These are phyloP conservation scores for Ptilonorhynchus violaceus DNA, from an alignment of 2,113 vertebrate species.

Conservation along the genomic window DNA sequence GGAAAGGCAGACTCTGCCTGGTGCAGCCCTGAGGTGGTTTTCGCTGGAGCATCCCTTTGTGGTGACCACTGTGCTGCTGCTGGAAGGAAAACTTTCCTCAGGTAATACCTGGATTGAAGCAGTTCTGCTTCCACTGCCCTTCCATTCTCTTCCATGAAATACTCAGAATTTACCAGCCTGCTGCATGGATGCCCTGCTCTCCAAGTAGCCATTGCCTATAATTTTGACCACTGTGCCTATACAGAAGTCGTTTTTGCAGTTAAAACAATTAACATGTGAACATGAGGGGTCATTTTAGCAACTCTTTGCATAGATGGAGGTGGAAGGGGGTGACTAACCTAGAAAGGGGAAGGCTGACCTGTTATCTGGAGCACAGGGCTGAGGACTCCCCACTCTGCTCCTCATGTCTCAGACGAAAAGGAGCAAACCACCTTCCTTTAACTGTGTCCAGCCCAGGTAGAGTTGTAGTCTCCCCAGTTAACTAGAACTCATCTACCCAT, in stretches of 20 bases:
- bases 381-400: background rate
- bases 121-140: background rate
- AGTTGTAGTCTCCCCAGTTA: background rate
- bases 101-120: background rate
- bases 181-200: rapidly evolving
- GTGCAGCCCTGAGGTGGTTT: background rate
- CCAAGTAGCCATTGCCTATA: background rate
- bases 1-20: background rate
- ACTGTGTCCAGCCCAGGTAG: background rate
- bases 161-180: background rate
- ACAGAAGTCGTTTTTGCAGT: background rate
- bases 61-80: background rate
- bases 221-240: background rate
- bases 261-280: background rate
- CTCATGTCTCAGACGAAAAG: background rate
- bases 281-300: background rate
- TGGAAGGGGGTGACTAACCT: background rate
- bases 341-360: background rate
- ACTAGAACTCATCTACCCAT: background rate
- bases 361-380: background rate
- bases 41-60: background rate
- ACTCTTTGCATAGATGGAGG: background rate
- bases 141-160: background rate
- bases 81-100: background rate
- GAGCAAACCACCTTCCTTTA: background rate